A percentile compares a stretch with the other conserved stretches of the same genome.
phyloP scores from a whole-genome alignment of 2,888 invertebrate species.

The Vandiemenella viatica region DNA sequence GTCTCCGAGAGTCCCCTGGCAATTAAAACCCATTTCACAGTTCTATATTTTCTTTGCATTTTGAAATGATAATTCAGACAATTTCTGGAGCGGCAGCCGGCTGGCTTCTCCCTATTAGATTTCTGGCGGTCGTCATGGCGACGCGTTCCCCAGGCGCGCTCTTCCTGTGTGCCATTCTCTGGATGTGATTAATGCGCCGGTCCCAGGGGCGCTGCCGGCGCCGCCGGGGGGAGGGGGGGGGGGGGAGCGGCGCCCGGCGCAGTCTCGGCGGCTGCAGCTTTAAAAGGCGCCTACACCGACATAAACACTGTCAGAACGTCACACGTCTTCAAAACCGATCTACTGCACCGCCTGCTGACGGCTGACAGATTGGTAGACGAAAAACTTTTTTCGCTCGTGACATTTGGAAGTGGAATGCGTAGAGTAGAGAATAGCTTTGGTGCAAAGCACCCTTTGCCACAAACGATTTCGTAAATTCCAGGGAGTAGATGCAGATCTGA shows the following conservation, averaged over 20 bases:
- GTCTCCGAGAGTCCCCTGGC: constrained; percentile 15
- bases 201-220: constrained; percentile 25
- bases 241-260: constrained; percentile 18
- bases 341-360: no score
- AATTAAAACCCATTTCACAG: constrained; percentile 20
- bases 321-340: no score
- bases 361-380: no score
- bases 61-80: constrained; percentile 25
- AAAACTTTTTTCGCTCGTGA: no score
- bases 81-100: constrained; percentile 20
- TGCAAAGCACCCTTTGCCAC: no score
- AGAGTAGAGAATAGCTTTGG: no score
- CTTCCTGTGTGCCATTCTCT: constrained; percentile 24
- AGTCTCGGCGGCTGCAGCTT: no score
- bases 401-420: no score
- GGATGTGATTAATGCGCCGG: constrained; percentile 33
- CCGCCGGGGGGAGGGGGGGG: constrained; percentile 18
- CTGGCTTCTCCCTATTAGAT: constrained; percentile 23
- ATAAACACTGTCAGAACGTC: no score
- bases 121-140: constrained; percentile 23
- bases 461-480: no score
- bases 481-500: no score
- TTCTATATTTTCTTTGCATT: constrained; percentile 23
- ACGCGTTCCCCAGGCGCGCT: constrained; percentile 23
- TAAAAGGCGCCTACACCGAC: not conserved